Evolutionary conservation across 2,797 vertebrate genomes (phyloP).

Genomic region (Hephaestus fuliginosus): DNA sequence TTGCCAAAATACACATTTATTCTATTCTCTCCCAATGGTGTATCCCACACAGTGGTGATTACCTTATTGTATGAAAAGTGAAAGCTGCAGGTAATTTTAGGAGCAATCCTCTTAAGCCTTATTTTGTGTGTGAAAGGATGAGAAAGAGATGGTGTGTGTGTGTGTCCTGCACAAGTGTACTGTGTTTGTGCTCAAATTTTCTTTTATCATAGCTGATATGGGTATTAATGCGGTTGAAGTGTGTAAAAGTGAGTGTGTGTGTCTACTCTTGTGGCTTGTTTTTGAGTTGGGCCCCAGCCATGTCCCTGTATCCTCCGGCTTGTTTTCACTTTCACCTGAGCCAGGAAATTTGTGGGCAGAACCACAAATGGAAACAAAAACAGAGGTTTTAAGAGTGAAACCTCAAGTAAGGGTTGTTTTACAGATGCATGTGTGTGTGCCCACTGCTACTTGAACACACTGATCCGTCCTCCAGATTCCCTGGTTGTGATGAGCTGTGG

Average conservation of each 20-base stretch:
- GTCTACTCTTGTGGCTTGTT: background rate
- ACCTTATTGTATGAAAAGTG: conserved; percentile 18
- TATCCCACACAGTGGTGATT: conserved; percentile 28
- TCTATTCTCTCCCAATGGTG: conserved; percentile 15
- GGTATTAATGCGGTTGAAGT: conserved; percentile 16
- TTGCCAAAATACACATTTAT: conserved; percentile 1
- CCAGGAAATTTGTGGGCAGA: conserved; percentile 68
- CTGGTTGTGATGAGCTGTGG: conserved; percentile 35
- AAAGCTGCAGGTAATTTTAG: conserved; percentile 41
- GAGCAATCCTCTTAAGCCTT: conserved; percentile 38
- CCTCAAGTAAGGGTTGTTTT: conserved; percentile 42
- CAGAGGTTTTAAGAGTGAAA: conserved; percentile 45
- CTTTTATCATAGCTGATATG: background rate
- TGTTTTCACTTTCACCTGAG: conserved; percentile 61
- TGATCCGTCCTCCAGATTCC: conserved; percentile 62
- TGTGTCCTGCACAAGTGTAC: background rate
- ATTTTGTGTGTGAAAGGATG: background rate
- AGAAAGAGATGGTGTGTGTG: background rate
- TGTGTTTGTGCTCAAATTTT: background rate
- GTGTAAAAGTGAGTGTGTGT: conserved; percentile 6
- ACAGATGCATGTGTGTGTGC: conserved; percentile 39
- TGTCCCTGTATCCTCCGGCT: conserved; percentile 31
- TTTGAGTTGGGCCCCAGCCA: conserved; percentile 51
- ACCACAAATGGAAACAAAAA: conserved; percentile 66
- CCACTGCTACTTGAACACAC: conserved; percentile 22